A percentile compares a stretch with the other conserved stretches of the same genome.
Evolutionary conservation across 2,888 invertebrate species (phyloP).

Genomic region (Drosophila testacea): DNA sequence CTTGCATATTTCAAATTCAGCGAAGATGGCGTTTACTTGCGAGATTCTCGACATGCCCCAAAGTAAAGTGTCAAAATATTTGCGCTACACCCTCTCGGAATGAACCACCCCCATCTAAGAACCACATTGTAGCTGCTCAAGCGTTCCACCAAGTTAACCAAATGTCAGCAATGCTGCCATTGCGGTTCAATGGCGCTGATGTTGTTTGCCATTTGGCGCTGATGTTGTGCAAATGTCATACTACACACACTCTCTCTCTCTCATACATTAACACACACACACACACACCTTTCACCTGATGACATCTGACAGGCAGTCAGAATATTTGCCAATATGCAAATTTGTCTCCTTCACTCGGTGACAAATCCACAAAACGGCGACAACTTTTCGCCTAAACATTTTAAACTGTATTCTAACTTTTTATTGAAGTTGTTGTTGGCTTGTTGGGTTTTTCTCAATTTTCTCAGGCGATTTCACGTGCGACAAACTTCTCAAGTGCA

Average conservation of each 20-base stretch:
- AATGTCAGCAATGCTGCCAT: constrained; percentile 65
- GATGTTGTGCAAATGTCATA: constrained; percentile 58
- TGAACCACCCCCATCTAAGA: background rate
- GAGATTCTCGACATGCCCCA: constrained; percentile 52
- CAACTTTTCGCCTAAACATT: constrained; percentile 52
- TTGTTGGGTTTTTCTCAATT: constrained; percentile 76
- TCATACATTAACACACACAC: constrained; percentile 8
- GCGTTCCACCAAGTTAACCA: constrained; percentile 40
- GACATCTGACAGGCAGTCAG: constrained; percentile 42
- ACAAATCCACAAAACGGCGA: constrained; percentile 40
- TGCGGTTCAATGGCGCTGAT: constrained; percentile 74
- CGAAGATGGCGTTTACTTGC: constrained; percentile 21
- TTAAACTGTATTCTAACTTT: constrained; percentile 66
- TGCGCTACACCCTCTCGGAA: constrained; percentile 37
- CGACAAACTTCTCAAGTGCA: constrained; percentile 84
- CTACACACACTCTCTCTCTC: constrained; percentile 1
- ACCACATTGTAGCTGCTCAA: constrained; percentile 13
- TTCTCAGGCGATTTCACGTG: constrained; percentile 84
- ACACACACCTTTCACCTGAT: constrained; percentile 18
- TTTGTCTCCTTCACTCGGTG: constrained; percentile 27
- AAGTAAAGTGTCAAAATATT: constrained; percentile 82
- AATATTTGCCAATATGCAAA: constrained; percentile 74
- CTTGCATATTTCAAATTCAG: constrained; percentile 48
- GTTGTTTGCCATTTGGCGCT: constrained; percentile 68
- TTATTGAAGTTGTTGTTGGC: constrained; percentile 25